These are phyloP conservation scores for Fragum whitleyi DNA, from an alignment of 2,888 invertebrate genomes.

Conservation along the genomic window DNA sequence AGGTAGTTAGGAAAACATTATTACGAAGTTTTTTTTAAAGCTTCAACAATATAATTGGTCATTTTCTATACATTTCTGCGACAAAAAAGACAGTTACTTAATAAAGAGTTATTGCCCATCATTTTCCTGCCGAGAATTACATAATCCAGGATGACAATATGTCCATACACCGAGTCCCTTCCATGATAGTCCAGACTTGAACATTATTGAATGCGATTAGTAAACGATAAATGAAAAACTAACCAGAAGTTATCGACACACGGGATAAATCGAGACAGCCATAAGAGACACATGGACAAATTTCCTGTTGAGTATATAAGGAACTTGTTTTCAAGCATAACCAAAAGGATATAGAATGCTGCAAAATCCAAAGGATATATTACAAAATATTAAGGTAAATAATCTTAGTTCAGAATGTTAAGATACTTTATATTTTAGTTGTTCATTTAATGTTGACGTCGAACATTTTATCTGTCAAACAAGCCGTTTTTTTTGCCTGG, in stretches of 20 bases:
- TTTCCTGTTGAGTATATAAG: neutral
- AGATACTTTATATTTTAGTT: neutral
- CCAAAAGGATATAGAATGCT: neutral
- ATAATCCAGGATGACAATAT: conserved; percentile 7
- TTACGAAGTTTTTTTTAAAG: too few relatives aligned
- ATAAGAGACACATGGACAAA: neutral
- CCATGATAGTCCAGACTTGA: conserved; percentile 16
- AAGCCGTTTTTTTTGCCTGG: too few relatives aligned
- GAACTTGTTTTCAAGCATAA: neutral
- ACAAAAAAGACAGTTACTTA: too few relatives aligned
- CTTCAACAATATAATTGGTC: too few relatives aligned
- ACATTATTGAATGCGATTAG: conserved; percentile 11
- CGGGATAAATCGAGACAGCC: neutral
- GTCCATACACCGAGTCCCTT: too few relatives aligned
- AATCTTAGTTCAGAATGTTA: neutral
- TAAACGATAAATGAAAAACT: neutral
- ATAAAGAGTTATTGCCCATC: neutral
- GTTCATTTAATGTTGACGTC: neutral
- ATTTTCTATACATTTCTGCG: too few relatives aligned
- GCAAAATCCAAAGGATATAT: neutral
- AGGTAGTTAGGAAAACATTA: too few relatives aligned
- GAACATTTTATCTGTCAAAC: neutral
- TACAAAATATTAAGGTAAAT: conserved; percentile 6
- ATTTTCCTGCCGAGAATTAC: conserved; percentile 6
- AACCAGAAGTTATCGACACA: neutral